phyloP scores from a whole-genome alignment of 1,140 invertebrate genomes.

The Drosophila ironensis region DNA sequence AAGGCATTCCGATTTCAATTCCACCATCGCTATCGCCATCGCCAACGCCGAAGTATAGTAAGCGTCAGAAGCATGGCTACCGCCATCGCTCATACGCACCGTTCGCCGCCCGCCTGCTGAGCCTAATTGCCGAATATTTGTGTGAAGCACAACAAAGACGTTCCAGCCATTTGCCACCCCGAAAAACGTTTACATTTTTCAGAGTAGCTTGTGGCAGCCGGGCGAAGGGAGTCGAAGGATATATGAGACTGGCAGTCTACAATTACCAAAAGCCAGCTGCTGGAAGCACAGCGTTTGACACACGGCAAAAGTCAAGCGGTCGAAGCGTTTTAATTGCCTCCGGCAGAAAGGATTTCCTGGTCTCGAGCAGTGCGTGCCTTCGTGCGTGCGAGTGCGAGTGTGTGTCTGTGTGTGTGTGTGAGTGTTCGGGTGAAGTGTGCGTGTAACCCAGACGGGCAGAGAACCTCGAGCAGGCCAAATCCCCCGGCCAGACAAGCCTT shows the following conservation, averaged over 20 bases:
- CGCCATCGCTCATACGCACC: conserved; percentile 36
- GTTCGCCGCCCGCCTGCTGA: conserved; percentile 14
- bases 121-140: conserved; percentile 72
- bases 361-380: conserved; percentile 11
- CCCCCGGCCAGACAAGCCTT: conserved; percentile 35
- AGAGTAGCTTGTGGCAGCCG: conserved; percentile 17
- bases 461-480: conserved; percentile 28
- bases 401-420: conserved; percentile 5
- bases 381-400: background rate
- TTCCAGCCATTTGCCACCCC: background rate
- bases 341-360: conserved; percentile 54
- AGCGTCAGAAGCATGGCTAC: no score
- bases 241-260: conserved; percentile 17
- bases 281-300: conserved; percentile 22
- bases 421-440: conserved; percentile 8
- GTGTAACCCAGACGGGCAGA: conserved; percentile 14
- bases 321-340: conserved; percentile 62
- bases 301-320: conserved; percentile 45
- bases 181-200: conserved; percentile 37
- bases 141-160: conserved; percentile 7
- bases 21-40: background rate
- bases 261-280: conserved; percentile 30
- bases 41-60: background rate
- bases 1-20: conserved; percentile 60
- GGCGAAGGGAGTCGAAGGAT: background rate